These are phyloP conservation scores for Calvadosia cruxmelitensis DNA, from an alignment of 30 jellyfish, hydroid and myxozoan species.

Conservation along the genomic window DNA sequence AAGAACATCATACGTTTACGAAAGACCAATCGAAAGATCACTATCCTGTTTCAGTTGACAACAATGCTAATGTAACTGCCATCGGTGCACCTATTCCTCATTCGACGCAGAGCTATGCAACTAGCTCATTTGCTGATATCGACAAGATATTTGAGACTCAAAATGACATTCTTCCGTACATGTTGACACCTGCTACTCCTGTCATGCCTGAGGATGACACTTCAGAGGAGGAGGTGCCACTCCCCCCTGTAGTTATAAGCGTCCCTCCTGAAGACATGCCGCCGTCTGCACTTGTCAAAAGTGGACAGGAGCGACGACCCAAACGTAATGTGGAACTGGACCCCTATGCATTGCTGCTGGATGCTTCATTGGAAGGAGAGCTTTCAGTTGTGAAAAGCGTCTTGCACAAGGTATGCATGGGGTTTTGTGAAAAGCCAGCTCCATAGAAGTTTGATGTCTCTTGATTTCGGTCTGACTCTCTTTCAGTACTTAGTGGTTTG, in stretches of 20 bases:
- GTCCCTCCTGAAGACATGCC: constrained; percentile 93
- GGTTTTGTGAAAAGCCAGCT: no score
- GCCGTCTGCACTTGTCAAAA: constrained; percentile 77
- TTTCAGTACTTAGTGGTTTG: no score
- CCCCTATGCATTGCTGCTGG: constrained; percentile 86
- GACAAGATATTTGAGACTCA: constrained; percentile 78
- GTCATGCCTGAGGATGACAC: constrained; percentile 26
- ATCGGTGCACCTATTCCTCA: not conserved
- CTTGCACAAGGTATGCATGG: constrained; percentile 41
- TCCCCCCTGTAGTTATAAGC: constrained; percentile 57
- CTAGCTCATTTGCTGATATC: constrained; percentile 71
- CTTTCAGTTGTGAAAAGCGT: constrained; percentile 50
- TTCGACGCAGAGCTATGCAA: not conserved
- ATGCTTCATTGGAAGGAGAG: constrained; percentile 97
- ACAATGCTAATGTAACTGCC: not conserved
- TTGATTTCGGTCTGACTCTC: no score
- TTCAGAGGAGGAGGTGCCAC: constrained; percentile 30
- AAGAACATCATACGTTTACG: not conserved
- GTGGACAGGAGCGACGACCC: constrained; percentile 74
- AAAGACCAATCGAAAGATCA: not conserved
- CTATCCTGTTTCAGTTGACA: not conserved
- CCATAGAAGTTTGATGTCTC: no score
- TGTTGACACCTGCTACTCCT: constrained; percentile 8
- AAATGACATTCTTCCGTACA: constrained; percentile 46
- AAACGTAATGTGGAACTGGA: constrained; percentile 83